Evolutionary conservation across 2,797 vertebrate species (phyloP), one percentile per base, ranked within the genome.

Genomic region (Ctenopoma multispine): DNA sequence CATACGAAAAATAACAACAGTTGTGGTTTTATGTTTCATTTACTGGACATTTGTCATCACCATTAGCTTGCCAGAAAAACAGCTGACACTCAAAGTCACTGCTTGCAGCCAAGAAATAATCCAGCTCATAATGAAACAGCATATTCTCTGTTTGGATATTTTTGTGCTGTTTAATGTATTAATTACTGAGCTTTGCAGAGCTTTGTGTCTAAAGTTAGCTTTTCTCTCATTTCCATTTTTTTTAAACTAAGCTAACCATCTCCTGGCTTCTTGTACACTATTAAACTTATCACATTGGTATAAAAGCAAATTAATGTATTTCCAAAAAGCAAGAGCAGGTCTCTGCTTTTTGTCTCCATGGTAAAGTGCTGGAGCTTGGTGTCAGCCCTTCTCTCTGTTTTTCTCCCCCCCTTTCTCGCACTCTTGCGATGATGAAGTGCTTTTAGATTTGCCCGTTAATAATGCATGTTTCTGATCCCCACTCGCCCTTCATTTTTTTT

Each of bases 391-490:
- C 48, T 1, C 21, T 60, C 18, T 54, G 1, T 38, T 17, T 29
- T 9, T 14, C 0, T 24, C 61, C n/a, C 59, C 43, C 50, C 41
- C 41, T 15, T 29, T 23, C 51, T 13, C 18, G 23, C n/a, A 0
- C 7, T 31, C 29, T 58, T 75, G 36, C 71, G 81, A 89, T 87
- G 87, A 91, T 88, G 83, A 89, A 88, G 84, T 64, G 63, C 85
- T 92, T 92, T 87, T 86, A 90, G 86, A 90, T 85, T 87, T 72
- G 44, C 55, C 47, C 6, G 13, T 92, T 86, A 93, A 89, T 92
- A 89, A 89, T 92, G 66, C 75, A 93, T 91, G 86, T 44, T 83
- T 83, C 38, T 47, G 79, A 83, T 88, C 77, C 84, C 77, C 34
- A 5, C 64, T 80, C 36, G 23, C 74, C 51, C 59, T 81, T 81